A percentile compares a stretch with the other conserved stretches of the same genome.
These are phyloP conservation scores for Bettongia penicillata DNA, from an alignment of 2,113 vertebrate species.

Conservation along the genomic window DNA sequence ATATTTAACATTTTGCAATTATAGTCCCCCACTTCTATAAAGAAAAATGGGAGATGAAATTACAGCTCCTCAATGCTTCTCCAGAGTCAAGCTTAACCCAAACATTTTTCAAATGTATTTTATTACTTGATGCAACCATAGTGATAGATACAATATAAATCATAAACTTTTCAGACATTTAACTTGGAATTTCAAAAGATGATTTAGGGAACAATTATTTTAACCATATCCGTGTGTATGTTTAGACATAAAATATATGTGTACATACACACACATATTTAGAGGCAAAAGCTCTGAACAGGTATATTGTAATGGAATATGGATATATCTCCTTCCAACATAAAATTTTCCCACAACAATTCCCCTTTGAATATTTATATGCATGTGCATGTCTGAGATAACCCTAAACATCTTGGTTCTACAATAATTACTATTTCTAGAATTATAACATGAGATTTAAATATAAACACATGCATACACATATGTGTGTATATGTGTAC, in stretches of 20 bases:
- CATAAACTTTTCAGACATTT: conserved; percentile 45
- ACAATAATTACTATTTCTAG: conserved; percentile 53
- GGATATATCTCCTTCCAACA: background rate
- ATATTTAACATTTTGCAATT: background rate
- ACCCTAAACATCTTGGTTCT: conserved; percentile 59
- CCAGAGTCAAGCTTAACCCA: background rate
- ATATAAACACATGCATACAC: background rate
- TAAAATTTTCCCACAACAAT: conserved; percentile 29
- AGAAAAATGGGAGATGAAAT: background rate
- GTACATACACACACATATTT: background rate
- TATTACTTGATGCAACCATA: conserved; percentile 20
- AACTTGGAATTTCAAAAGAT: conserved; percentile 45
- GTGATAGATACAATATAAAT: background rate
- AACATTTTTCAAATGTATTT: conserved; percentile 57
- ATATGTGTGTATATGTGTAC: background rate
- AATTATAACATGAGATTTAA: conserved; percentile 56
- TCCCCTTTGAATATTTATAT: conserved; percentile 34
- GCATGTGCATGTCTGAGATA: conserved; percentile 11
- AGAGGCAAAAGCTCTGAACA: conserved; percentile 32
- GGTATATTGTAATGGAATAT: background rate
- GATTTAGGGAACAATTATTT: background rate
- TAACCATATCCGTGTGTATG: background rate
- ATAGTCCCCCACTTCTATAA: background rate
- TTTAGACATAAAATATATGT: background rate
- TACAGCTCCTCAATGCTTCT: background rate